Percentiles rank a stretch among this genome's conserved stretches.
Evolutionary conservation across 2,113 vertebrate species (phyloP).

Genomic region (Pomatostomus ruficeps): DNA sequence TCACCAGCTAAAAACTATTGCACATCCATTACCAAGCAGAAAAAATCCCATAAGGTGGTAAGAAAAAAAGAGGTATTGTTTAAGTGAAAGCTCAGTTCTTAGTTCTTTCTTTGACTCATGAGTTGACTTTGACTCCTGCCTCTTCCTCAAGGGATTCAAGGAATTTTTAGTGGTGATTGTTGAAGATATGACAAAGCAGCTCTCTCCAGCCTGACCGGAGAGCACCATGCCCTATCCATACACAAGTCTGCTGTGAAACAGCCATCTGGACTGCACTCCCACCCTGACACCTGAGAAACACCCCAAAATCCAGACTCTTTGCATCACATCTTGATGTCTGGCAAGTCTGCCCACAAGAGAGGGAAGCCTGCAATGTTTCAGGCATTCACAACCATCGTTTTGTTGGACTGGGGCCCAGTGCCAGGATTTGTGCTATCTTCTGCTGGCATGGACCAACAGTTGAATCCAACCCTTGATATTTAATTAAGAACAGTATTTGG

Average conservation of each 20-base stretch:
- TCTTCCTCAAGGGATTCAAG: background rate
- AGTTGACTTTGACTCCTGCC: background rate
- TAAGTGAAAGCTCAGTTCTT: background rate
- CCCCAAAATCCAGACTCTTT: background rate
- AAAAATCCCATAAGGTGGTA: background rate
- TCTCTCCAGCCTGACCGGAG: background rate
- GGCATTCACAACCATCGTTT: background rate
- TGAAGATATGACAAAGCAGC: background rate
- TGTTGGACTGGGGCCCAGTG: background rate
- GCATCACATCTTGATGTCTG: background rate
- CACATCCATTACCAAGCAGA: background rate
- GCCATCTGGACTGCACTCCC: background rate
- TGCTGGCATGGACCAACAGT: background rate
- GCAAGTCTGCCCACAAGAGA: background rate
- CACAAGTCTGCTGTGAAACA: background rate
- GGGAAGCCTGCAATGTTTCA: background rate
- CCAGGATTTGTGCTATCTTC: constrained; percentile 32
- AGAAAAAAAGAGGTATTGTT: background rate
- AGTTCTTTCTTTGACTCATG: background rate
- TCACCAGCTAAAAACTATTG: background rate
- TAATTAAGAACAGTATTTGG: constrained; percentile 44
- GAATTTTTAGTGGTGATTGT: background rate
- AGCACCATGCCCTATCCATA: background rate
- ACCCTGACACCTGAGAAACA: background rate
- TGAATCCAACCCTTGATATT: constrained; percentile 20